Evolutionary conservation across 2,797 vertebrate species (phyloP), one percentile per base, ranked within the genome.

Genomic region (Gallinago solitaria): DNA sequence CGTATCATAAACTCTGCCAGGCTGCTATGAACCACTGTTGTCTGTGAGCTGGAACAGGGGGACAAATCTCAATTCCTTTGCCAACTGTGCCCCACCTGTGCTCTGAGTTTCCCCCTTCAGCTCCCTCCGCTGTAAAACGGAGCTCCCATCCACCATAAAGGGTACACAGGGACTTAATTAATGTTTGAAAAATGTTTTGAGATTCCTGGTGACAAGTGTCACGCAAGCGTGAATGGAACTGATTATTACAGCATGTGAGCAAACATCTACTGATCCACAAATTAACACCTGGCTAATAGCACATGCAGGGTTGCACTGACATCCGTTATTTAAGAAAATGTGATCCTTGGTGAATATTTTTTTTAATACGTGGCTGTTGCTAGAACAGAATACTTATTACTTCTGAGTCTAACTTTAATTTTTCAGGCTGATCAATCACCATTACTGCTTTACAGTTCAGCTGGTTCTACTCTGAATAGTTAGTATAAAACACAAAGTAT

Each of bases 251-350:
- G 74, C 85, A 60, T 67, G 73, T 80, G 86, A 95, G 89, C 87
- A 90, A 93, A 89, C 77, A 82, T 84, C 61, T 73, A 50, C 89
- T 65, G 85, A 84, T 92, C 92, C 93, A 67, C 91, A 94, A 47
- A 82, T 95, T 90, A 96, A 85, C 93, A 96, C 90, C 94, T 96
- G 94, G 90, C 91, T 96, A 68, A 96, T 89, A 37, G 88, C 81
- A 89, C 88, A 70, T 9, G 77, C 74, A 50, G 90, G 20, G 71
- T 56, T 90, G 83, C 70, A 86, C 88, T 90, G 94, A 84, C 93
- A 93, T 90, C 94, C 48, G 14, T 96, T 94, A 90, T 56, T 95
- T 93, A 89, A 92, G 77, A 87, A 91, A 91, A 95, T 74, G 77
- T 28, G 78, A 87, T 88, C 87, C 91, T 82, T 83, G 83, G 91